A percentile compares a stretch with the other conserved stretches of the same genome.
phyloP scores from a whole-genome alignment of 1,140 invertebrate species.

The Aphidius ervi region DNA sequence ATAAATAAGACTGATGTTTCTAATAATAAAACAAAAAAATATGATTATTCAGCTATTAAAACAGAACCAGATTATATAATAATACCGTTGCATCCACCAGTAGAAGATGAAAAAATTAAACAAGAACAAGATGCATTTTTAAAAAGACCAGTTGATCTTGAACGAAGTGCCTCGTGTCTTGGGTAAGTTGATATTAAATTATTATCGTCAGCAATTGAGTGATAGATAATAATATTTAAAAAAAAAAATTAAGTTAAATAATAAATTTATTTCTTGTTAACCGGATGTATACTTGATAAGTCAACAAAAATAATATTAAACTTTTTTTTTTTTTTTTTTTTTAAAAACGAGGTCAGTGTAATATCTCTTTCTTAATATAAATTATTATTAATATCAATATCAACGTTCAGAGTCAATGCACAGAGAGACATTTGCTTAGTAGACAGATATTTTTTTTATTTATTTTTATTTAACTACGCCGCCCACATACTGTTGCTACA shows the following conservation, averaged over 20 bases:
- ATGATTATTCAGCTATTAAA: constrained; percentile 29
- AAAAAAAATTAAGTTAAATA: no score
- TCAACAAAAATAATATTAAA: no score
- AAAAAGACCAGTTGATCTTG: constrained; percentile 27
- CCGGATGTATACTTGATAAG: no score
- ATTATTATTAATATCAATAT: no score
- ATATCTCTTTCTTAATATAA: no score
- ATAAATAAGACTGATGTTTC: constrained; percentile 20
- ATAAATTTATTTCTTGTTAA: no score
- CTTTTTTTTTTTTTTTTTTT: no score
- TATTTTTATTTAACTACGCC: neutral
- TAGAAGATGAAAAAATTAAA: constrained; percentile 31
- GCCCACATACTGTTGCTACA: constrained; percentile 3
- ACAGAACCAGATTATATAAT: constrained; percentile 50
- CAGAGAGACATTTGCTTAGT: no score
- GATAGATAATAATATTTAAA: no score
- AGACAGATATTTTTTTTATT: no score
- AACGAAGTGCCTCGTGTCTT: constrained; percentile 37
- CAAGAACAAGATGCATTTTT: constrained; percentile 20
- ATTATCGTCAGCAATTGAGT: neutral
- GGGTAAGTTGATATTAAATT: constrained; percentile 33
- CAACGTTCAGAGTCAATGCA: no score
- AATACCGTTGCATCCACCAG: constrained; percentile 50
- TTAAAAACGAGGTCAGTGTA: no score
- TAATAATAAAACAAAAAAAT: constrained; percentile 15